phyloP scores from a whole-genome alignment of 2,797 vertebrate genomes.

The Urocyon cinereoargenteus region DNA sequence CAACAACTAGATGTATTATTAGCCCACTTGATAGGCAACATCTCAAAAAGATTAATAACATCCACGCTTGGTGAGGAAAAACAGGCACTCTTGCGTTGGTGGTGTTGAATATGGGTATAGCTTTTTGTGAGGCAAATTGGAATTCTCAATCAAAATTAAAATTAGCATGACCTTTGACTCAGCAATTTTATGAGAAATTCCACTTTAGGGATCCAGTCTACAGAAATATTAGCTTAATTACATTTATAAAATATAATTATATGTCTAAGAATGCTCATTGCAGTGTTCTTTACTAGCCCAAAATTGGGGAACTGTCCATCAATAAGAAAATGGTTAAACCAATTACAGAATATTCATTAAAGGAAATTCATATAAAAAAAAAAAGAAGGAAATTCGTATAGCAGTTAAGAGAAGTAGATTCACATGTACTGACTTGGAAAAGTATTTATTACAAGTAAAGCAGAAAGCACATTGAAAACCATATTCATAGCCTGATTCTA shows the following conservation, averaged over 20 bases:
- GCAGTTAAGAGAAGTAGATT: background rate
- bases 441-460: slow-evolving; percentile 4
- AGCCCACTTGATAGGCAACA: background rate
- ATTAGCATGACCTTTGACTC: background rate
- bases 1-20: background rate
- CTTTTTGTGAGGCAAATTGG: slow-evolving; percentile 1
- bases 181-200: background rate
- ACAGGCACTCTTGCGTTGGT: background rate
- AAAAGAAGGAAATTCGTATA: slow-evolving; percentile 1
- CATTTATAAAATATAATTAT: background rate
- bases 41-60: background rate
- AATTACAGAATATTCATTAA: slow-evolving; percentile 1
- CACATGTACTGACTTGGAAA: background rate
- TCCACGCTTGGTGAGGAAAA: background rate
- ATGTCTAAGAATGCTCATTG: background rate
- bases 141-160: slow-evolving; percentile 40
- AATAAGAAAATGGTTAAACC: background rate
- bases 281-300: background rate
- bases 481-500: background rate
- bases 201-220: background rate
- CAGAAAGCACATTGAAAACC: slow-evolving; percentile 21
- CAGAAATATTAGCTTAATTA: slow-evolving; percentile 14
- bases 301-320: slow-evolving; percentile 3
- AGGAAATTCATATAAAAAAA: slow-evolving; percentile 10
- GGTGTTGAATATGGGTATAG: background rate